phyloP scores from a whole-genome alignment of 2,888 invertebrate species.

The Corbicula japonica region DNA sequence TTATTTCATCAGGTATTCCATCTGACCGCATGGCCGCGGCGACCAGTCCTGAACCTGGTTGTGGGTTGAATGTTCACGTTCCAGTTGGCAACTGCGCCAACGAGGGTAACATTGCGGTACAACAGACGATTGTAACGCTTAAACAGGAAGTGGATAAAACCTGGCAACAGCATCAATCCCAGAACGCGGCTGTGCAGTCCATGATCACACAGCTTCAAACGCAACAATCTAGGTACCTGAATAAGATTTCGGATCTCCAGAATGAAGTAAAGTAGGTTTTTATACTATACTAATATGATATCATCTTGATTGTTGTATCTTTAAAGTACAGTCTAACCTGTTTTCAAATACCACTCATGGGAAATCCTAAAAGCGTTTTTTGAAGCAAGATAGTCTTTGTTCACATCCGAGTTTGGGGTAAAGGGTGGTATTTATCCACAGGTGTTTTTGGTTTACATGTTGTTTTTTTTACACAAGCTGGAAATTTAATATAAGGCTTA shows the following conservation, averaged over 20 bases:
- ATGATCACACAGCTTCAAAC: slow-evolving; percentile 48
- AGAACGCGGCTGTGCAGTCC: slow-evolving; percentile 63
- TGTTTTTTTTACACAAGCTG: no score
- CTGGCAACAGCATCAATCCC: slow-evolving; percentile 63
- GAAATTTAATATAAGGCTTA: no score
- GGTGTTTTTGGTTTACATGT: no score
- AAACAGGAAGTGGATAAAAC: slow-evolving; percentile 63
- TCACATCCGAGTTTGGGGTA: no score
- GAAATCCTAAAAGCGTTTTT: no score
- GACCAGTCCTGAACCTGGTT: slow-evolving; percentile 33
- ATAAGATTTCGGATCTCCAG: slow-evolving; percentile 65
- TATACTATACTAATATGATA: no score
- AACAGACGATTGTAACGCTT: slow-evolving; percentile 56
- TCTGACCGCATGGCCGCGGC: neutral
- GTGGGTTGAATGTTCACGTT: slow-evolving; percentile 62
- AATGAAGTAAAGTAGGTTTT: slow-evolving; percentile 63
- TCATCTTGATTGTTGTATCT: no score
- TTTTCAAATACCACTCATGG: no score
- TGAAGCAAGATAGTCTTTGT: no score
- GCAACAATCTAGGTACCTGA: slow-evolving; percentile 61
- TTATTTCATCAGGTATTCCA: neutral
- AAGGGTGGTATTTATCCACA: no score
- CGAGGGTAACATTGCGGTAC: slow-evolving; percentile 60
- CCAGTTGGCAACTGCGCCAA: slow-evolving; percentile 59
- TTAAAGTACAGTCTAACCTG: no score